Evolutionary conservation across 2,797 vertebrate species (phyloP).

Genomic region (Ambastaia sidthimunki): DNA sequence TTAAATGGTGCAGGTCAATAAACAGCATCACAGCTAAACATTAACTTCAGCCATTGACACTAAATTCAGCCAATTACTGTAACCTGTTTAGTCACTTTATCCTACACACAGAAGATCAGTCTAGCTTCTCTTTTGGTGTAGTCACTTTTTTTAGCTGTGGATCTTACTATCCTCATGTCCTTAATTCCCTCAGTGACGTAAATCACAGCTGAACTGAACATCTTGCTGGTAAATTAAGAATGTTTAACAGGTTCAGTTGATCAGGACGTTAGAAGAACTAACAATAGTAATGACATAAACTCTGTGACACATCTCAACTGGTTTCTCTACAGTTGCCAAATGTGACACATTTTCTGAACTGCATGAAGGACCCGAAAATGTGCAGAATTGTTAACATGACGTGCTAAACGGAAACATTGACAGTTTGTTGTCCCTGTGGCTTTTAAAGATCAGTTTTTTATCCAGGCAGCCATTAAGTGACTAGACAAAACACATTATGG

Average conservation of each 20-base stretch:
- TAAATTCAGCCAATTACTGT: conserved; percentile 1
- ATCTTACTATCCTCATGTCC: conserved; percentile 13
- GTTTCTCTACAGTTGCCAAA: too few relatives aligned
- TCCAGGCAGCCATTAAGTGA: background rate
- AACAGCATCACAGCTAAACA: background rate
- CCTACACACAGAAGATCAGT: conserved; percentile 11
- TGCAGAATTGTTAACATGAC: background rate
- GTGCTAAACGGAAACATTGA: too few relatives aligned
- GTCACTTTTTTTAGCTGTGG: background rate
- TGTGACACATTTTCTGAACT: too few relatives aligned
- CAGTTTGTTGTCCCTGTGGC: too few relatives aligned
- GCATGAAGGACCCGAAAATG: background rate
- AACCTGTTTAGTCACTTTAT: conserved; percentile 18
- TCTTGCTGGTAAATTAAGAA: background rate
- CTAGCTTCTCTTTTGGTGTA: background rate
- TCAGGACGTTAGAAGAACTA: background rate
- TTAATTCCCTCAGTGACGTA: conserved; percentile 32
- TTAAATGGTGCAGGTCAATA: too few relatives aligned
- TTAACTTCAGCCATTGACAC: background rate
- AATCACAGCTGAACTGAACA: conserved; percentile 24
- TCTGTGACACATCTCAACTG: too few relatives aligned
- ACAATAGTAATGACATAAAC: too few relatives aligned
- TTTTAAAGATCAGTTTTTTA: background rate
- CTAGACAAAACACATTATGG: background rate
- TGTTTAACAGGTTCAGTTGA: background rate